phyloP scores from a whole-genome alignment of 1,140 invertebrate species.

The Pogonomyrmex californicus region DNA sequence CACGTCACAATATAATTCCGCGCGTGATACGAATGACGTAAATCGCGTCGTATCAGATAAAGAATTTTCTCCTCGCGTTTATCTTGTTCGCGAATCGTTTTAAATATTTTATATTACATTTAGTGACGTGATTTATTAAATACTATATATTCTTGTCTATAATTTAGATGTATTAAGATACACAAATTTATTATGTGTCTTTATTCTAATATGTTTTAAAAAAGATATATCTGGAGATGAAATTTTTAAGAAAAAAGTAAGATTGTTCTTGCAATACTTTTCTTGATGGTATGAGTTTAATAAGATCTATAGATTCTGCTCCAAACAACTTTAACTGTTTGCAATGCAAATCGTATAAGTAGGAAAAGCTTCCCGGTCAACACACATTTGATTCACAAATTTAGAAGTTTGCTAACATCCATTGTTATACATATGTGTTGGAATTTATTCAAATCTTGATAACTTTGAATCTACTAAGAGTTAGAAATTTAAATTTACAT shows the following conservation, averaged over 20 bases:
- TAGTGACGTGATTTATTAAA: not conserved
- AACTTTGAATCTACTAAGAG: conserved; percentile 21
- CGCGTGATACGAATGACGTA: not conserved
- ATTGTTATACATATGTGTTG: conserved; percentile 35
- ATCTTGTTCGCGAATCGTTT: not conserved
- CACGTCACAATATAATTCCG: not conserved
- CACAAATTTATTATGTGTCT: not conserved
- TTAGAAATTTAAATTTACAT: conserved; percentile 12
- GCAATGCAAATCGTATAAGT: conserved; percentile 52
- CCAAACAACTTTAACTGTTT: conserved; percentile 33
- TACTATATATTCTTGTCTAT: not conserved
- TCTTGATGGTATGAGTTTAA: not conserved
- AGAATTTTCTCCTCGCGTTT: not conserved
- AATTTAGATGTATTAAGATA: not conserved
- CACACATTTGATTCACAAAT: conserved; percentile 59
- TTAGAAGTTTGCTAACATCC: conserved; percentile 42
- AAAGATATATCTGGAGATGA: not conserved
- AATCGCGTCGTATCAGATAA: not conserved
- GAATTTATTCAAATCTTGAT: conserved; percentile 43
- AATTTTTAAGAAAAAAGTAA: conserved; percentile 4
- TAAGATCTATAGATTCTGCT: conserved; percentile 21
- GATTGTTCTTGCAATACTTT: not conserved
- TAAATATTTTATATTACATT: not conserved
- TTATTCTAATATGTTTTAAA: not conserved
- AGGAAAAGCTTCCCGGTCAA: conserved; percentile 34